Base-by-base conservation (phyloP, 1,140 invertebrate genomes). In the Galleria mellonella region DNA sequence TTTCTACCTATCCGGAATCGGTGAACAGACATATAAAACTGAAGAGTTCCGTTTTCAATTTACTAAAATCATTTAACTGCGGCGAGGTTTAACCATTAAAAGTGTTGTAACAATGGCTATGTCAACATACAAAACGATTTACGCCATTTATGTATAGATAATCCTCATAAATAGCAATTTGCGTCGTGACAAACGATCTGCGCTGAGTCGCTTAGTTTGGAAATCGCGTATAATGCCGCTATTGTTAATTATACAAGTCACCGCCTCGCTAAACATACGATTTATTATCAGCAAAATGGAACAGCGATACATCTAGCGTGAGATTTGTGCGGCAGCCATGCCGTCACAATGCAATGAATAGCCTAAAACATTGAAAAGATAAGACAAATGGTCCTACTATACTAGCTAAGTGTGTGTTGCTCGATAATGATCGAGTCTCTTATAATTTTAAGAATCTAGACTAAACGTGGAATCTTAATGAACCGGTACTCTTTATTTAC, bases 91-190 rank as follows among this genome's bases (percentile, higher is more conserved):
- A 43, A 33, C 33, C 31, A 11, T 15, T 32, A 49, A 43, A 17
- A 29, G 8, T 30, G 37, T 17, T 35, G 38, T 32, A 53, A 53
- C 36, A 51, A 51, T 47, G 42, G 17, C 45, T 47, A 37, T 51
- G 57, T 55, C 54, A 49, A 60, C 48, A 46, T 37, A 65, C 41
- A 32, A 46, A 62, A 51, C 50, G 40, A 55, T 51, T 51, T 62
- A 63, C 52, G 45, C 46, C 46, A 47, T 58, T 55, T 55, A 59
- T 55, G 51, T 57, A 63, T 49, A 59, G 68, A 84, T 82, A 81
- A 83, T 82, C 75, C 70, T 75, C 71, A 77, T 81, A 76, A 78
- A 79, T 69, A 75, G 73, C 69, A 76, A 84, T 82, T 81, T 74
- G 60, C 60, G 62, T 74, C 71, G 69, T 82, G 75, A 82, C 75